These are phyloP conservation scores for Atlantisia rogersi DNA, from an alignment of 2,113 vertebrate genomes.

Conservation along the genomic window DNA sequence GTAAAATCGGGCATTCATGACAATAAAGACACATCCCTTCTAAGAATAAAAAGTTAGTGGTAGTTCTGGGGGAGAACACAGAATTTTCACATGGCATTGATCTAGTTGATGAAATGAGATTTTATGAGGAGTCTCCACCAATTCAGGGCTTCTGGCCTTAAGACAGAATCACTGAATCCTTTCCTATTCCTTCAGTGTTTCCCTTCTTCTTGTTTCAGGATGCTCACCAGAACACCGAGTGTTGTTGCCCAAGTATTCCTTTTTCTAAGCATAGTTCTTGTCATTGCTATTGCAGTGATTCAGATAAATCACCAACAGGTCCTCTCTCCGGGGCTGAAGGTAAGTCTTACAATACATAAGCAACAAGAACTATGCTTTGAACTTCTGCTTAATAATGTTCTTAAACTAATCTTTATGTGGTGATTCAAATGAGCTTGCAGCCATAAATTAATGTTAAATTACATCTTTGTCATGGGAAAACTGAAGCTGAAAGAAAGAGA, in stretches of 20 bases:
- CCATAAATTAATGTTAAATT: not conserved
- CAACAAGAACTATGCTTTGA: not conserved
- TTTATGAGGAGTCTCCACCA: not conserved
- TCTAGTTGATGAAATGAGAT: not conserved
- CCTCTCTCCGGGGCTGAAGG: constrained; percentile 83
- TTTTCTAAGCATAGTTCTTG: constrained; percentile 83
- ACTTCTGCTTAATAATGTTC: not conserved
- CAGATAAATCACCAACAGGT: constrained; percentile 79
- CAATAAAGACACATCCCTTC: not conserved
- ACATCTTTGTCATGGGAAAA: not conserved
- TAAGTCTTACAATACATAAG: constrained; percentile 42
- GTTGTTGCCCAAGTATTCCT: constrained; percentile 80
- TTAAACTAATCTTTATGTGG: not conserved
- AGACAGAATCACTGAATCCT: not conserved
- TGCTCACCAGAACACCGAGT: constrained; percentile 77
- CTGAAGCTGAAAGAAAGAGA: not conserved
- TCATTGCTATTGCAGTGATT: constrained; percentile 84
- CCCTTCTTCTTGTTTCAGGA: constrained; percentile 42
- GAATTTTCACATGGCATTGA: not conserved
- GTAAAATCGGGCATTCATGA: not conserved
- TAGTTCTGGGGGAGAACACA: not conserved
- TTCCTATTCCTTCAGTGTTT: not conserved
- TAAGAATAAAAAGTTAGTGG: not conserved
- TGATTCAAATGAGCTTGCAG: not conserved
- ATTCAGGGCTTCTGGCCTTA: not conserved